Base-by-base conservation (phyloP, 2,888 invertebrate genomes). In the Axea sp. region DNA sequence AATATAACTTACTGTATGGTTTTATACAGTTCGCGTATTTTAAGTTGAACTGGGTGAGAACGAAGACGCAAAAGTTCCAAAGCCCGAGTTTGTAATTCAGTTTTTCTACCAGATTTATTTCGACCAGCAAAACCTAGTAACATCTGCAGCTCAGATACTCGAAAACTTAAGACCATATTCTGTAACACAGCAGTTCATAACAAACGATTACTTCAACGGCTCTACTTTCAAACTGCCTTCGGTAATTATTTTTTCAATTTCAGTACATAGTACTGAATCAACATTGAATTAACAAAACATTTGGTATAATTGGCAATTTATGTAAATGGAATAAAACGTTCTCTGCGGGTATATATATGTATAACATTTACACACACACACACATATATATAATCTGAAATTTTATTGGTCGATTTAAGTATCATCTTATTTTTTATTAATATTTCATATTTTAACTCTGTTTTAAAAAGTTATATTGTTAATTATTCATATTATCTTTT, bases 141-240 rank as follows among this genome's bases (percentile, higher is more conserved):
- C 89, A 92, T 92, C 89, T 95, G 95, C 85, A 96, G 92, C 88
- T 95, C 95, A 87, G 93, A 93, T 81, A 95, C 95, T 82, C 95
- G 92, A 89, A 95, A 95, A 85, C 90, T 91, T 88, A 92, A 87
- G 84, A 90, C 88, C 87, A 87, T 87, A 87, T 83, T 87, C 87
- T 87, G 83, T 14, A 87, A 87, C 78, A 77, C 31, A 78, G 75
- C 72, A 65, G 28, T 69, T 60, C 33, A 68, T 64, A 75, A 65
- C 35, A 31, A 43, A 73, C 62, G 17, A 76, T 73, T 67, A 68
- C 53, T 65, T 31, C 11, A 64, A 14, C 31, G 8, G 12, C 35
- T 31, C 53, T 26, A 17, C 6, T 24, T 8, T 33, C 14, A 37
- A 1, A 33, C 30, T 31, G 35, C 17, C 17, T 57, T 24, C 9